Evolutionary conservation across 2,797 vertebrate genomes (phyloP).

Genomic region (Typhlichthys subterraneus): DNA sequence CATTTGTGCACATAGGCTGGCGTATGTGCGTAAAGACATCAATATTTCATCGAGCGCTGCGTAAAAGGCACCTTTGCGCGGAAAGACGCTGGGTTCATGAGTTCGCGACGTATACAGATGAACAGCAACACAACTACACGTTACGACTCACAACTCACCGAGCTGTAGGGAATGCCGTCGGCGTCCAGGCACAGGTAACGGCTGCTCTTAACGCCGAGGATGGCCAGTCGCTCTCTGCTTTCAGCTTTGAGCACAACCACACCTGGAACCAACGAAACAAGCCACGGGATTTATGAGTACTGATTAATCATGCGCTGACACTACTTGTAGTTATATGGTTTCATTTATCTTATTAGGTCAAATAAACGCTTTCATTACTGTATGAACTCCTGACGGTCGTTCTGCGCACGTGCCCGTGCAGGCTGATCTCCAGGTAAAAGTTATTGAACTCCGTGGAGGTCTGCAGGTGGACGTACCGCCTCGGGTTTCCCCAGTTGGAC

Average conservation of each 20-base stretch:
- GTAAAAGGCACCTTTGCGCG: too few species aligned
- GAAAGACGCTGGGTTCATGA: too few species aligned
- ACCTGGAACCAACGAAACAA: constrained; percentile 69
- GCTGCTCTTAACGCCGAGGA: constrained; percentile 89
- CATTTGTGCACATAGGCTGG: too few species aligned
- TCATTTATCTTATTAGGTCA: too few species aligned
- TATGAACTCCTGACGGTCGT: constrained; percentile 85
- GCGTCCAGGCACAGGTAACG: constrained; percentile 90
- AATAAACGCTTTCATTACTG: constrained; percentile 78
- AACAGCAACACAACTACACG: neutral
- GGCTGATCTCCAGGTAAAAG: constrained; percentile 91
- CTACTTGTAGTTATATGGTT: too few species aligned
- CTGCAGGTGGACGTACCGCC: constrained; percentile 88
- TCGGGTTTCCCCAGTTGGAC: constrained; percentile 85
- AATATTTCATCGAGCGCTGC: too few species aligned
- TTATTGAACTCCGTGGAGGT: constrained; percentile 86
- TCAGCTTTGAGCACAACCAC: constrained; percentile 88
- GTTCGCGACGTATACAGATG: neutral
- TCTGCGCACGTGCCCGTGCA: constrained; percentile 86
- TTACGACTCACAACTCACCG: constrained; percentile 81
- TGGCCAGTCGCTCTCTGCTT: constrained; percentile 84
- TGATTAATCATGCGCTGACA: neutral
- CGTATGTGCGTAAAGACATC: too few species aligned
- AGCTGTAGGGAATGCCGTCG: constrained; percentile 87
- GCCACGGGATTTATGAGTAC: too few species aligned